Evolutionary conservation across 1,140 invertebrate species (phyloP).

Genomic region (Galendromus occidentalis): DNA sequence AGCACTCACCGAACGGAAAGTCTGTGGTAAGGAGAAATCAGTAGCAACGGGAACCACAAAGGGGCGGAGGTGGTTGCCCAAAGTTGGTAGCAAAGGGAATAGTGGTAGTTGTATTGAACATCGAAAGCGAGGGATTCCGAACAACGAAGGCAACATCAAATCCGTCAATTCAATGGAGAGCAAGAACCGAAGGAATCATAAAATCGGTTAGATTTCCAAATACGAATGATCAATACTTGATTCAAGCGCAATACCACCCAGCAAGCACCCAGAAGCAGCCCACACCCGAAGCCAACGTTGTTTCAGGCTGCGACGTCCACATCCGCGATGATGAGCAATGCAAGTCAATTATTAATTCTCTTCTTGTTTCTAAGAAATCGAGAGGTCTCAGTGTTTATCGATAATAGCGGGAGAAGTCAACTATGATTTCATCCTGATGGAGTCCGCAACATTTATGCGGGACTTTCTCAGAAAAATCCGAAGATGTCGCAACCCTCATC

Average conservation of each 20-base stretch:
- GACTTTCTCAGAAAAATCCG: too few relatives aligned
- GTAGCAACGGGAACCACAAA: conserved; percentile 18
- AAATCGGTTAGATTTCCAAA: not conserved
- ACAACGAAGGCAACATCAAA: conserved; percentile 24
- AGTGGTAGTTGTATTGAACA: conserved; percentile 2
- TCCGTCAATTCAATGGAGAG: not conserved
- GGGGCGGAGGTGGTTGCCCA: conserved; percentile 12
- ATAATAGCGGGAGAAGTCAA: too few relatives aligned
- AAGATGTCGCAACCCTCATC: not conserved
- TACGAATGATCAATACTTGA: conserved; percentile 11
- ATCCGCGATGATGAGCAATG: too few relatives aligned
- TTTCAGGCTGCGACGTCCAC: not conserved
- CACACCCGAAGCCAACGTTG: not conserved
- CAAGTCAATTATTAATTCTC: too few relatives aligned
- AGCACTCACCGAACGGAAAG: conserved; percentile 33
- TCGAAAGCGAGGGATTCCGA: conserved; percentile 25
- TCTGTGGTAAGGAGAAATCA: conserved; percentile 24
- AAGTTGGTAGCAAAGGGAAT: conserved; percentile 22
- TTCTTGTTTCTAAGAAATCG: too few relatives aligned
- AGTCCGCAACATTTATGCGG: too few relatives aligned
- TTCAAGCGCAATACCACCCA: not conserved
- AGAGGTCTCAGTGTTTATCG: too few relatives aligned
- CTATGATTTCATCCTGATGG: too few relatives aligned
- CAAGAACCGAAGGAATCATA: conserved; percentile 6
- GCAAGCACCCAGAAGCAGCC: too few relatives aligned